phyloP scores from a whole-genome alignment of 2,113 vertebrate species.

The Gambusia holbrooki region DNA sequence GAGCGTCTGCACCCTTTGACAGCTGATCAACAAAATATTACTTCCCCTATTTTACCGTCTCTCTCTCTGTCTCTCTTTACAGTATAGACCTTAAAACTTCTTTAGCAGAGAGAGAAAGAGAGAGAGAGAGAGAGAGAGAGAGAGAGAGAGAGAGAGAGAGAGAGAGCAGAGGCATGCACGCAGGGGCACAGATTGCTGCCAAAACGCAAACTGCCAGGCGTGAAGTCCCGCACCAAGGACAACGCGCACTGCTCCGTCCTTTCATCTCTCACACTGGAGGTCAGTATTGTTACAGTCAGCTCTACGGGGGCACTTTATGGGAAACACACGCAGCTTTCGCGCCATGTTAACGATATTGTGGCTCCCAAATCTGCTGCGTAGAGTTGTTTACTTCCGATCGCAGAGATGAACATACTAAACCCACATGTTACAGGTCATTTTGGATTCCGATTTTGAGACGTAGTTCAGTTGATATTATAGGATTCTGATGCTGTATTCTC shows the following conservation, averaged over 20 bases:
- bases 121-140: too few species aligned
- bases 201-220: conserved; percentile 18
- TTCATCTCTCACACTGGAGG: conserved; percentile 69
- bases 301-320: conserved; percentile 8
- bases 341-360: not conserved
- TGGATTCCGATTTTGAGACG: too few species aligned
- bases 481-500: not conserved
- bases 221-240: conserved; percentile 21
- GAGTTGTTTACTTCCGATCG: too few species aligned
- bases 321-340: not conserved
- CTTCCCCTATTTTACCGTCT: not conserved
- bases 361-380: not conserved
- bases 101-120: not conserved
- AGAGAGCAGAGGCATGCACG: not conserved
- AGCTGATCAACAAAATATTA: not conserved
- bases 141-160: not conserved
- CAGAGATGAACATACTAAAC: too few species aligned
- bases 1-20: not conserved
- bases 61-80: not conserved
- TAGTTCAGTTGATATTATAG: not conserved
- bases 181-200: conserved; percentile 32
- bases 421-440: too few species aligned
- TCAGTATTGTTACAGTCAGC: conserved; percentile 75
- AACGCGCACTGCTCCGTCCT: conserved; percentile 21
- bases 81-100: not conserved